phyloP scores from a whole-genome alignment of 2,888 invertebrate species.

The Prenolepis imparis region DNA sequence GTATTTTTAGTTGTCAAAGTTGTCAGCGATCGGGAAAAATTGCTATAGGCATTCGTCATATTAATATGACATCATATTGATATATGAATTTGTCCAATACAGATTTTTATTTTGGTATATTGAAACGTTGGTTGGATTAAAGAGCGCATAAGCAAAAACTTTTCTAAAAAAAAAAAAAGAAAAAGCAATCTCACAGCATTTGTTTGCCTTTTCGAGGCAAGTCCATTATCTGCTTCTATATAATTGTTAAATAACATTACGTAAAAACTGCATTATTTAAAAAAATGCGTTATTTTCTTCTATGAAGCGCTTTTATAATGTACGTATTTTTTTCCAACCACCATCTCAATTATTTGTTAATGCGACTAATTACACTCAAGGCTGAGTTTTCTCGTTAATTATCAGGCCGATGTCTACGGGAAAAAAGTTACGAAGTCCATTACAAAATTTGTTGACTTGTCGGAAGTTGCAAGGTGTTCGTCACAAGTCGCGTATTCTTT shows the following conservation, averaged over 20 bases:
- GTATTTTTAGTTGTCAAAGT: constrained; percentile 17
- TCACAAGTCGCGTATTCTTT: constrained; percentile 3
- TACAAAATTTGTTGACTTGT: background rate
- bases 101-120: background rate
- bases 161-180: no score
- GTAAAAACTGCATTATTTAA: background rate
- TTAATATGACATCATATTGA: no score
- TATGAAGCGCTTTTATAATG: background rate
- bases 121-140: background rate
- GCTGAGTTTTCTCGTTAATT: background rate
- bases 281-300: background rate
- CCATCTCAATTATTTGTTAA: background rate
- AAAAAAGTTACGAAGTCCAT: background rate
- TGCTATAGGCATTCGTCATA: background rate
- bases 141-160: background rate
- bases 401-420: background rate
- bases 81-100: background rate
- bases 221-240: background rate
- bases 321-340: background rate
- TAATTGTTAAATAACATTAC: background rate
- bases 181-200: background rate
- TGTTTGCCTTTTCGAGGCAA: background rate
- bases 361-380: background rate
- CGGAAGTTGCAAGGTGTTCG: background rate
- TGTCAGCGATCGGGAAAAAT: background rate